These are phyloP conservation scores for Hystrix cristata DNA, from an alignment of 2,113 vertebrate species.

Conservation along the genomic window DNA sequence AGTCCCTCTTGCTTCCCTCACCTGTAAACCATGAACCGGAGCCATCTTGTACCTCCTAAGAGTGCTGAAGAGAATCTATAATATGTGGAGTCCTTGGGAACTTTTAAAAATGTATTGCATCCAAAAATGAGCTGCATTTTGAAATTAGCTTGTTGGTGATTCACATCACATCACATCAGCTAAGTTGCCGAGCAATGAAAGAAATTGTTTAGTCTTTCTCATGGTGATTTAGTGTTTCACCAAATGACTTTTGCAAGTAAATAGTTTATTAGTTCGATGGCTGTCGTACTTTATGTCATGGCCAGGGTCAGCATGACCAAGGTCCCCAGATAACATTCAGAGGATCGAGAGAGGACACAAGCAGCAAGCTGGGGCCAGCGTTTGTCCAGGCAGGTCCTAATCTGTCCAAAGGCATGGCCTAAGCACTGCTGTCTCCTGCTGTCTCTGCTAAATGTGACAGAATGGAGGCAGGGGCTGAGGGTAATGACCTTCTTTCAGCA, in stretches of 20 bases:
- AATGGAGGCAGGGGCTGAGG: neutral
- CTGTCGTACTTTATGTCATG: no score
- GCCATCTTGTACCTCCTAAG: neutral
- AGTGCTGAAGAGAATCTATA: neutral
- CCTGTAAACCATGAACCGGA: neutral
- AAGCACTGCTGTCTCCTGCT: no score
- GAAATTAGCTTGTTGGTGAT: neutral
- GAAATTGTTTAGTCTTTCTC: neutral
- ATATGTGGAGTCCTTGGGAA: accelerated
- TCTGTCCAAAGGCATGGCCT: no score
- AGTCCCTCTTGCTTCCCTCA: neutral
- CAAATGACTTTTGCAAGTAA: neutral
- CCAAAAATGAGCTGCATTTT: neutral
- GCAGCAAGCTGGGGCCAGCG: neutral
- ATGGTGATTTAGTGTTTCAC: neutral
- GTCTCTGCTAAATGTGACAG: neutral
- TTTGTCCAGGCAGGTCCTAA: accelerated
- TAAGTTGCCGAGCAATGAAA: neutral
- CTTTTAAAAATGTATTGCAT: accelerated
- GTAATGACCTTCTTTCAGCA: accelerated
- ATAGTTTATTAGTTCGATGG: neutral
- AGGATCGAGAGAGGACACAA: accelerated
- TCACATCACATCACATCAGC: no score
- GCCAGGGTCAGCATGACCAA: accelerated
- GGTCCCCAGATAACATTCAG: neutral